Evolutionary conservation across 1,140 invertebrate species (phyloP), one percentile per base, ranked within the genome.

Genomic region (Heterodera schachtii): DNA sequence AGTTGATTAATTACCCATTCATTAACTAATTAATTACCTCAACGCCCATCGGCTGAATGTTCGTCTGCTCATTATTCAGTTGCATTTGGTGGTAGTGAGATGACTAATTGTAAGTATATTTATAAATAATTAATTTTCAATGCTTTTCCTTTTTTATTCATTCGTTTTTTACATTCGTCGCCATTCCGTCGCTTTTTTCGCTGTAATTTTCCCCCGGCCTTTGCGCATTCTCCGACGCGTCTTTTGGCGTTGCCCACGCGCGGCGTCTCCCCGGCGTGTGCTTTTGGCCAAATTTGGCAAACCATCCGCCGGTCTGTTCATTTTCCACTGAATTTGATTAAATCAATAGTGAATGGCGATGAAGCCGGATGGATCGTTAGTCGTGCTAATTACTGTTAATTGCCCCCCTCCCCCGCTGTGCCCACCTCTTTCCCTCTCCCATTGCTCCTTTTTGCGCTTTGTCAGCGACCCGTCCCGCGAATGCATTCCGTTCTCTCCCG

Each of bases 351-450:
- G 6, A 52, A 52, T 52, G 31, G 31, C 31, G 31, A 31, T 31
- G 31, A 31, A 31, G 31, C 31, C 31, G 31, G 31, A 1, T 1
- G 31, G 31, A 31, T 31, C 31, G 1, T 31, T 31, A 31, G 31
- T 31, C 31, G 31, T 31, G 11, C 11, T 52, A 75, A 41, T 49
- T 49, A 52, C 46, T 75, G 13, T 43, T 75, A 11, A 49, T 52
- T 21, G 47, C 60, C 31, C 31, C 31, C 31, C 31, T 1, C 9
- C 44, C 43, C 21, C n/a, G 9, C n/a, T 6, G 52, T 31, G 3
- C 41, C 3, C 16, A 83, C 82, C 82, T 83, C 66, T 83, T 64
- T 83, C 82, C 4, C 69, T 81, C 43, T 84, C 82, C 82, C 82
- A 83, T 69, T 83, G 82, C 7, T 83, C 82, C 9, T 60, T 47